These are phyloP conservation scores for Channa maculata DNA, from an alignment of 2,113 vertebrate species.

Conservation along the genomic window DNA sequence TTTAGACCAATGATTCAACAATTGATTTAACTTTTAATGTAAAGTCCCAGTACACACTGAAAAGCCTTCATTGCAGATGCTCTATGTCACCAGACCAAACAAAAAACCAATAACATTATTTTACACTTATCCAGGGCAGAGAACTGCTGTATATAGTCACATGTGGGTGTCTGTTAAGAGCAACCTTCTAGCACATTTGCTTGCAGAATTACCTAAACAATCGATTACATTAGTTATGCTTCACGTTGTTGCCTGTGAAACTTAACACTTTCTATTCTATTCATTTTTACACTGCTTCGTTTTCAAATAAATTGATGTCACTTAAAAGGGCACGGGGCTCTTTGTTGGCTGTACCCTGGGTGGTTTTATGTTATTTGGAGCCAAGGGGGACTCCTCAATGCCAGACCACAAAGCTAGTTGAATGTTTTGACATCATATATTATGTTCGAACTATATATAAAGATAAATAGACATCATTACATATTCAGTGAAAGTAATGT, in stretches of 20 bases:
- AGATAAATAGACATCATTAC: background rate
- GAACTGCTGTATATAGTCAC: no score
- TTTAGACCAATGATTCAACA: background rate
- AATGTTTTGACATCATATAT: slow-evolving; percentile 9
- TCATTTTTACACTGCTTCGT: background rate
- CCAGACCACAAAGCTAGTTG: slow-evolving; percentile 6
- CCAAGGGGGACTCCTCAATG: background rate
- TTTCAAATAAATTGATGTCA: slow-evolving; percentile 5
- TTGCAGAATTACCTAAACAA: no score
- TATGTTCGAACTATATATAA: background rate
- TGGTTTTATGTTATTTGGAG: slow-evolving; percentile 27
- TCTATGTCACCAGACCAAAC: no score
- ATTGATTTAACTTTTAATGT: no score
- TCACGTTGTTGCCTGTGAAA: background rate
- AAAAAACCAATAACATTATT: no score
- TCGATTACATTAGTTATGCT: no score
- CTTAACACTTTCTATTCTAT: background rate
- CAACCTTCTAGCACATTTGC: no score
- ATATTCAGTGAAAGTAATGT: background rate
- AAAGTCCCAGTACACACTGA: no score
- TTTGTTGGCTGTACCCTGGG: slow-evolving; percentile 33
- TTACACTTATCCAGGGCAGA: no score
- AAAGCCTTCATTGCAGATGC: no score
- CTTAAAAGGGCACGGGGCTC: background rate
- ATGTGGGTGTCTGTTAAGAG: no score